These are phyloP conservation scores for Cranoglanis bouderius DNA, from an alignment of 2,113 vertebrate species.

Conservation along the genomic window DNA sequence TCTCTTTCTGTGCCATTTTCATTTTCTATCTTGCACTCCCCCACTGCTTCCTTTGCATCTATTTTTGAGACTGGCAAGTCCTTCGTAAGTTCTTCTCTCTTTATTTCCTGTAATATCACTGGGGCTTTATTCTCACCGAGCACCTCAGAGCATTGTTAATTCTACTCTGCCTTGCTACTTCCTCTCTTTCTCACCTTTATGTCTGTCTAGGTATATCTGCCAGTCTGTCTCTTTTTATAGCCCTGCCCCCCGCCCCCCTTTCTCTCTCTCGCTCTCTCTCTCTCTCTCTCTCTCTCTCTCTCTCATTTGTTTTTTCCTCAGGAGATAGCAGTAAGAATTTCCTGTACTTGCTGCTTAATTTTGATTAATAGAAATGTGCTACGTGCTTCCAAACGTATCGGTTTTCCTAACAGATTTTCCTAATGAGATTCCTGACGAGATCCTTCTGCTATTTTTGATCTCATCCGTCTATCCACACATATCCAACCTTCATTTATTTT, in stretches of 20 bases:
- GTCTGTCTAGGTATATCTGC: background rate
- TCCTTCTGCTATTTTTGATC: background rate
- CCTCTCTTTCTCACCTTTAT: background rate
- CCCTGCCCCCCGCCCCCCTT: no score
- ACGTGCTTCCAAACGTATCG: background rate
- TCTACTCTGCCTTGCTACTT: background rate
- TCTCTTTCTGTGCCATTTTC: slow-evolving; percentile 48
- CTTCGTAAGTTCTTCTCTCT: slow-evolving; percentile 1
- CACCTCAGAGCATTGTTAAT: slow-evolving; percentile 7
- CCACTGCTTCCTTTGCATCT: slow-evolving; percentile 29
- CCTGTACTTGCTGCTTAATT: background rate
- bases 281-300: no score
- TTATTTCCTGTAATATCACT: slow-evolving; percentile 6
- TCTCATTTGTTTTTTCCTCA: background rate
- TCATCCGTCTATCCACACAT: background rate
- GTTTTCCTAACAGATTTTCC: background rate
- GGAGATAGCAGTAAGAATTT: background rate
- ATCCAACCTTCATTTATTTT: background rate
- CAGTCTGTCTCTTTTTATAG: background rate
- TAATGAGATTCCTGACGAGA: background rate
- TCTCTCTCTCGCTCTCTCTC: background rate
- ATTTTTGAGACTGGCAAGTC: slow-evolving; percentile 22
- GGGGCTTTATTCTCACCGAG: background rate
- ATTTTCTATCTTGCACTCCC: slow-evolving; percentile 55
- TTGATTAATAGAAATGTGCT: background rate